Evolutionary conservation across 2,797 vertebrate species (phyloP).

Genomic region (Crypturellus tataupa): DNA sequence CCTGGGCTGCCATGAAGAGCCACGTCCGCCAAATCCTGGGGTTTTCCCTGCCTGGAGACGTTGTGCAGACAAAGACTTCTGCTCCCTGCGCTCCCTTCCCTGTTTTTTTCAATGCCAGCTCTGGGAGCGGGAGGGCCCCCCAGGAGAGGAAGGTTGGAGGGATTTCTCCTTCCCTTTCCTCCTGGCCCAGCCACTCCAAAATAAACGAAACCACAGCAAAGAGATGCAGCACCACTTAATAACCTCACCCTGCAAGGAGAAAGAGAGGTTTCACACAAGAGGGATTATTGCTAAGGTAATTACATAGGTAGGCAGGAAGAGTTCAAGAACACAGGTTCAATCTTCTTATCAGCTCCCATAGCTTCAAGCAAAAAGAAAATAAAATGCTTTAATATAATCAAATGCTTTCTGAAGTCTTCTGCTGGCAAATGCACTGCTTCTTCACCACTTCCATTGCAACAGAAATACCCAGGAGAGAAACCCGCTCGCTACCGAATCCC

Average conservation of each 20-base stretch:
- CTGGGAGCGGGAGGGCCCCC: background rate
- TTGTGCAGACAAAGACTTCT: background rate
- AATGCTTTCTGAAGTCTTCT: constrained; percentile 55
- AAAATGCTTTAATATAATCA: constrained; percentile 63
- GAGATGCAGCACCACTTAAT: constrained; percentile 6
- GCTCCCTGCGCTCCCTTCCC: background rate
- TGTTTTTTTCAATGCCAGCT: background rate
- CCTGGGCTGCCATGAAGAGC: background rate
- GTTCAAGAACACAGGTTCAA: constrained; percentile 67
- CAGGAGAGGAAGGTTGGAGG: constrained; percentile 2
- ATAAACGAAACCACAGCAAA: constrained; percentile 56
- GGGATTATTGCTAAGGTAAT: constrained; percentile 71
- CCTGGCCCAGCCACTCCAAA: constrained; percentile 50
- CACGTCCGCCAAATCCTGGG: background rate
- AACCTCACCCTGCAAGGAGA: constrained; percentile 16
- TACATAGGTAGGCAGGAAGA: constrained; percentile 63
- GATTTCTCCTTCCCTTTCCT: constrained; percentile 26
- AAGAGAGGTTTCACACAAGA: constrained; percentile 30
- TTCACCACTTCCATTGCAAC: background rate
- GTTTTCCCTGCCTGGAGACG: background rate
- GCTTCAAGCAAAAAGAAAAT: constrained; percentile 66
- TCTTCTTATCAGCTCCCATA: constrained; percentile 70
- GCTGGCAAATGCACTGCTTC: constrained; percentile 21
- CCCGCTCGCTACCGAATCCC: background rate
- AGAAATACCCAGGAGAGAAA: background rate